Base-by-base conservation (phyloP, 2,888 invertebrate species). In the Pyralis farinalis region DNA sequence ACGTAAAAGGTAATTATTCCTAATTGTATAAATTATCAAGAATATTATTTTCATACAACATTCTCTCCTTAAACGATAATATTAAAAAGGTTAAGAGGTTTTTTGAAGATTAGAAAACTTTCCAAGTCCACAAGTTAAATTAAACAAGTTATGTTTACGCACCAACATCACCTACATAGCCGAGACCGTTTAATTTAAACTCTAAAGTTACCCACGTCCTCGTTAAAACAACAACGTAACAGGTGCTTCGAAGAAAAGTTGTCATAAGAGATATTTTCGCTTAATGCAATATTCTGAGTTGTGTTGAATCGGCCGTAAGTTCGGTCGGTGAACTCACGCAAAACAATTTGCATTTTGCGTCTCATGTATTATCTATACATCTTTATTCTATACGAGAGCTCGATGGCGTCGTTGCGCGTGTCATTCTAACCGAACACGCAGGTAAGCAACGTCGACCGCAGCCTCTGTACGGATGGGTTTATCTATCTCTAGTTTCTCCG, bases 231-330 rank as follows among this genome's bases (percentile, higher is more conserved):
- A 42, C 37, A 32, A 37, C 33, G 58, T 55, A 58, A 56, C 61
- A 64, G 60, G 58, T 65, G 57, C 53, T 58, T 55, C 51, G 52
- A 57, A 46, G 45, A 52, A 50, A 61, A 59, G 53, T 62, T 64
- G 52, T 54, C 55, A 53, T 59, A 64, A 59, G 29, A 48, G 29
- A 48, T 45, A 39, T 33, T 40, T 44, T 43, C 44, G 42, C 47
- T 40, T 50, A 58, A 53, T 61, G 56, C 50, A 58, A 61, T 58
- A 64, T 64, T 63, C 55, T 39, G 42, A 53, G 51, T 38, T 37
- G 49, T 44, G 47, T 47, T 49, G 50, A 47, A 46, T 49, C 42
- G 49, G 44, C 48, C 45, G 46, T 54, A 45, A 55, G 44, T 51
- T 36, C 43, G 47, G 39, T 42, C 45, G 45, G 50, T 41, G 37